Base-by-base conservation (phyloP, 64 coral and sea anemone species). In the Astreopora myriophthalma region DNA sequence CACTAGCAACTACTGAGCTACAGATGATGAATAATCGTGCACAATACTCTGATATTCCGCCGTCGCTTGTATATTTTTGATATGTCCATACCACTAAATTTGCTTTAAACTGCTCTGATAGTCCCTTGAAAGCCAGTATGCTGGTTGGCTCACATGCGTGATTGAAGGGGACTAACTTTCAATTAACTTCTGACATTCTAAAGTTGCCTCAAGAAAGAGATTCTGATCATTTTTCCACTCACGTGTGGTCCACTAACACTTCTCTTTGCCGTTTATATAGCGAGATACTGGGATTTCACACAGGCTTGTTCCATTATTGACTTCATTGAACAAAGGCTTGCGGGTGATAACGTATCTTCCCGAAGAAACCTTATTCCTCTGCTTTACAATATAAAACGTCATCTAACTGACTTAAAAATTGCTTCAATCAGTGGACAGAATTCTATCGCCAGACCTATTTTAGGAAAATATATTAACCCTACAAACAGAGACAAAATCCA, bases 271-370 rank as follows among this genome's bases (percentile, higher is more conserved):
- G 35, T 64, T 26, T 13, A 19, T 24, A 64, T 13, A 83, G 79
- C 23, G n/a, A 83, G 22, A n/a, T 1, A 14, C 3, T 39, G 52
- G 52, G 9, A 64, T 64, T 83, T 83, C 22, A 65, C 55, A 6
- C 6, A 83, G 14, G 79, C 79, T 32, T 83, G 10, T 39, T 24
- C 79, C 3, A 63, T 83, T 12, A 83, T 83, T 83, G 32, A 39
- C 30, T 83, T 33, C 1, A 37, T 83, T 2, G 55, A 83, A 38
- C 30, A 36, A 13, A 63, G 20, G 24, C 25, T 83, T 19, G 51
- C 13, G 16, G 22, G 31, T 64, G 79, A 57, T 24, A 39, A 13
- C 25, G 30, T 57, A 37, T 60, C n/a, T n/a, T n/a, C 79, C 11
- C 16, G 33, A 13, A 64, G 22, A 60, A 20, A 83, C 19, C 31